Percentiles rank a stretch among this genome's conserved stretches.
Conservation (phyloP, 2,797 vertebrate species). For the Xyrichtys novacula region DNA sequence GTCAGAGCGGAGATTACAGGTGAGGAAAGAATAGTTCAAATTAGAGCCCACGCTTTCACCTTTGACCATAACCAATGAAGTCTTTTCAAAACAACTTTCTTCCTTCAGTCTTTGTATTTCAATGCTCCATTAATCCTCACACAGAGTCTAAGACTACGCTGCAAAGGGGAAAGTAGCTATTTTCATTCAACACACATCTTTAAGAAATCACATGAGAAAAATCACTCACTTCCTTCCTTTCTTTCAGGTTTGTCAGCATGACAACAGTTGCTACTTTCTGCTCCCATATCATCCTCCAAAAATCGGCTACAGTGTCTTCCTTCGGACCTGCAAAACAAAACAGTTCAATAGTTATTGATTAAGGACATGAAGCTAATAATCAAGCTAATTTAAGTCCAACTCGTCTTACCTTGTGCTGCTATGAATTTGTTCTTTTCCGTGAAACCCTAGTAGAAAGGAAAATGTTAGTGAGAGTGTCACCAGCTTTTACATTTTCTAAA, state of each 20-base stretch:
- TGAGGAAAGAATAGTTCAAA: conserved; percentile 26
- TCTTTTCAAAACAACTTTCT: conserved; percentile 16
- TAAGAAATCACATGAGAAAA: conserved; percentile 5
- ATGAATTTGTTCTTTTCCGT: conserved; percentile 98
- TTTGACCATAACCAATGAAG: conserved; percentile 20
- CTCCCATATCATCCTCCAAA: conserved; percentile 99
- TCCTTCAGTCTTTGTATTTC: conserved; percentile 8
- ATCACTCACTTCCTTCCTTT: conserved; percentile 92
- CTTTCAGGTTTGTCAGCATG: conserved; percentile 97
- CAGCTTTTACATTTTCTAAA: background rate
- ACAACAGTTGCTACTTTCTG: conserved; percentile 93
- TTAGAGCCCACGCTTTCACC: background rate
- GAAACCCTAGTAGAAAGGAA: conserved; percentile 86
- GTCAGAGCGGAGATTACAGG: conserved; percentile 21
- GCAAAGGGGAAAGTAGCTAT: background rate
- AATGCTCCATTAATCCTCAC: conserved; percentile 1
- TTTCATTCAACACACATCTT: background rate
- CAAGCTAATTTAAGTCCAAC: background rate
- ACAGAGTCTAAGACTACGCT: background rate
- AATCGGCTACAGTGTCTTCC: conserved; percentile 93
- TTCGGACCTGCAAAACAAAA: conserved; percentile 89
- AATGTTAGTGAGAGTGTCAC: too few species aligned
- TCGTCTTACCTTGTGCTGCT: conserved; percentile 92
- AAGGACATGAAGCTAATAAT: background rate
- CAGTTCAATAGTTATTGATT: background rate